Evolutionary conservation across 1,140 invertebrate species (phyloP), one percentile per base, ranked within the genome.

Genomic region (Hyles vespertilio): DNA sequence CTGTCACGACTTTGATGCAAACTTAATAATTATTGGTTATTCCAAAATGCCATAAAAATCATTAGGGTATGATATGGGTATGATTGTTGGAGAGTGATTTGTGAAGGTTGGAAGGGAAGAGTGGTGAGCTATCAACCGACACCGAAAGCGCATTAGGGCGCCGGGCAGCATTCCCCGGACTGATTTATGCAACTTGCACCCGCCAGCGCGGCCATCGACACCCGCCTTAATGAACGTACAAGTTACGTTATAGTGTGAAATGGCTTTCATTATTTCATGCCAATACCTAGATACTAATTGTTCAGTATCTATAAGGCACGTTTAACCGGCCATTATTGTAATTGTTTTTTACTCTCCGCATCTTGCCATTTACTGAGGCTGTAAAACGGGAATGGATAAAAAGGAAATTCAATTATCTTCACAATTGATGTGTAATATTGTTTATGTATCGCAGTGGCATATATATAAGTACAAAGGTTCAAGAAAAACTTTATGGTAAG

Each of bases 131-230:
- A 84, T 86, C 82, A 79, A 70, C 76, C 72, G 74, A 88, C 85
- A 88, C 77, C 80, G 78, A 88, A 88, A 88, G 81, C 83, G 83
- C 85, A 88, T 88, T 88, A 88, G 81, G 80, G 74, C 81, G 74
- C 76, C 72, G 61, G 57, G 67, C 70, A 66, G 80, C 82, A 87
- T 87, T 84, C 79, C 72, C 77, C 61, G 61, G 69, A 63, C 82
- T 87, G 84, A 85, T 87, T 85, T 85, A 87, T 87, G 81, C 84
- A 83, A 82, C 67, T 70, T 74, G 74, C 76, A 73, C 59, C 76
- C 64, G 60, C 55, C 60, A 74, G 66, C 72, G 59, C 74, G 79
- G 77, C 56, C 79, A 77, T 80, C 79, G 81, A 81, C 84, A 78
- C 77, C 54, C 79, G 61, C 71, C 73, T 78, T 83, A 86, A 86